phyloP scores from a whole-genome alignment of 2,888 invertebrate genomes.

The Chrysolina americana region DNA sequence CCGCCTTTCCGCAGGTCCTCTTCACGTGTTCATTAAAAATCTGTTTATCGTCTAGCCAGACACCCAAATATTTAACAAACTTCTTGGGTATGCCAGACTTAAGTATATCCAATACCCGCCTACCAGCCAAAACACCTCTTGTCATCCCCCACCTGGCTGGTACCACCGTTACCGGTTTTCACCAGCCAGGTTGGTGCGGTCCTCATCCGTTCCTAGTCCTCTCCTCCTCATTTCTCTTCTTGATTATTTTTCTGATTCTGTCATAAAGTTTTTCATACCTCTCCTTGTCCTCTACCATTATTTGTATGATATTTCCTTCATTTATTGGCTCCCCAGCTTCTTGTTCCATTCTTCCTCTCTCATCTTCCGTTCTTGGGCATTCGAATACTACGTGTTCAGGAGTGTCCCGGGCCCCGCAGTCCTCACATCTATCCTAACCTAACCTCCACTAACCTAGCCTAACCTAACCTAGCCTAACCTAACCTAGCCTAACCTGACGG shows the following conservation, averaged over 20 bases:
- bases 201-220: neutral
- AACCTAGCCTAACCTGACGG: too few species aligned
- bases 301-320: neutral
- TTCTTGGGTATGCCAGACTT: too few species aligned
- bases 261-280: neutral
- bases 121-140: too few species aligned
- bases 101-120: too few species aligned
- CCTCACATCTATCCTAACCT: slow-evolving; percentile 20
- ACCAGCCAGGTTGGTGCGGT: neutral
- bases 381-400: slow-evolving; percentile 35
- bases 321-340: neutral
- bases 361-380: slow-evolving; percentile 25
- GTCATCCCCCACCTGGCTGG: neutral
- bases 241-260: slow-evolving; percentile 15
- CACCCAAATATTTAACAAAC: too few species aligned
- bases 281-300: neutral
- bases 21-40: too few species aligned
- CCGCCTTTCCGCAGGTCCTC: neutral
- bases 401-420: slow-evolving; percentile 32
- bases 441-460: too few species aligned
- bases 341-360: neutral
- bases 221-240: slow-evolving; percentile 27
- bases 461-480: too few species aligned
- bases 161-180: neutral
- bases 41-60: too few species aligned